Percentiles rank a stretch among this genome's conserved stretches.
Conservation (phyloP, 37 sponge, comb jelly and placozoan species). For the Theonella swinhoei region DNA sequence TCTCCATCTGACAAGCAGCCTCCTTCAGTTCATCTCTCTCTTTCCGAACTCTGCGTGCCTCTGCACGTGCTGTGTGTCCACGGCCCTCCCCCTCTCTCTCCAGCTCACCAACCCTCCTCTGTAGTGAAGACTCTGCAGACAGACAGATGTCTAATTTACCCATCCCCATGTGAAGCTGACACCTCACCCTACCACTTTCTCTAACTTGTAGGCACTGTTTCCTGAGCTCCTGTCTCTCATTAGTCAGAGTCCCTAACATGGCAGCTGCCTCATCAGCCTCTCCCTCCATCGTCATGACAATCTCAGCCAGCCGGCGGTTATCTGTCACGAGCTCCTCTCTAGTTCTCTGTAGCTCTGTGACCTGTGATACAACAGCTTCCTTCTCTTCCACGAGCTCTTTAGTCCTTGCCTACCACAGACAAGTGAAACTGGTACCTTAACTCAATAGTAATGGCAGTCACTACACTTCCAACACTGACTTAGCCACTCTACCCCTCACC, state of each 20-base stretch:
- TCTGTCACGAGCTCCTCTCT: conserved; percentile 37
- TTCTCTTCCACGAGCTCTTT: background rate
- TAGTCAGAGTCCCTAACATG: conserved; percentile 54
- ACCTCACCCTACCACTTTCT: conserved; percentile 25
- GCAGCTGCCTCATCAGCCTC: conserved; percentile 51
- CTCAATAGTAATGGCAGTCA: background rate
- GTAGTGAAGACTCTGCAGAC: conserved; percentile 4
- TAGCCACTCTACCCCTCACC: conserved; percentile 11
- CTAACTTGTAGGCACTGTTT: conserved; percentile 51
- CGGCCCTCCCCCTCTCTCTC: conserved; percentile 22
- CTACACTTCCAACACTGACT: background rate
- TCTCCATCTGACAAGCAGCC: conserved; percentile 62
- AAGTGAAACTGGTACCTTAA: background rate
- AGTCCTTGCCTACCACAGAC: conserved; percentile 44
- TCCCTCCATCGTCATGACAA: conserved; percentile 62
- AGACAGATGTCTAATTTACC: background rate
- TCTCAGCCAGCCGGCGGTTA: conserved; percentile 63
- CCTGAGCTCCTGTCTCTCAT: conserved; percentile 58
- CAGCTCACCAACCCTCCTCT: conserved; percentile 40
- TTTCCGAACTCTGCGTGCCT: conserved; percentile 36
- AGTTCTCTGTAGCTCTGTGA: conserved; percentile 20
- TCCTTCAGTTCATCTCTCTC: conserved; percentile 80
- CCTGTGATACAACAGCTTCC: background rate
- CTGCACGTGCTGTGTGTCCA: background rate
- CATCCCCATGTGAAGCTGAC: background rate